Evolutionary conservation across 2,797 vertebrate species (phyloP).

Genomic region (Diplodus sargus): DNA sequence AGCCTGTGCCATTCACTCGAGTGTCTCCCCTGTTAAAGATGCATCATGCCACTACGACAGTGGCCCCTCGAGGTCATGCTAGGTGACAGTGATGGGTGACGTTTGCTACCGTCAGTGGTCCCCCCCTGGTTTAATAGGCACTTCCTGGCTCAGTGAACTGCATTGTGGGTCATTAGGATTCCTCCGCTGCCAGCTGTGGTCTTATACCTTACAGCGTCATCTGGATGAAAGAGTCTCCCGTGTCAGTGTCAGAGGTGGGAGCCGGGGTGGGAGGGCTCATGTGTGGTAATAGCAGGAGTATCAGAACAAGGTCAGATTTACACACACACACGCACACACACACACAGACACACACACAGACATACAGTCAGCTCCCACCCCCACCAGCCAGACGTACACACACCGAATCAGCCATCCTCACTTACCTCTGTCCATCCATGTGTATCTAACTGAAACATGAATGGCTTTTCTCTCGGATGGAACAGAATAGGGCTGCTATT

Average conservation of each 20-base stretch:
- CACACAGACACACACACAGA: neutral
- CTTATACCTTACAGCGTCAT: slow-evolving; percentile 51
- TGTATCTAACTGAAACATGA: slow-evolving; percentile 77
- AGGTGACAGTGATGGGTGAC: slow-evolving; percentile 67
- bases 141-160: slow-evolving; percentile 79
- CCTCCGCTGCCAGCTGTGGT: slow-evolving; percentile 75
- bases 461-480: slow-evolving; percentile 68
- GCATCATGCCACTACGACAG: slow-evolving; percentile 39
- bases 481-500: slow-evolving; percentile 61
- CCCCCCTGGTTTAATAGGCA: slow-evolving; percentile 69
- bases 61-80: slow-evolving; percentile 39
- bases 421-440: slow-evolving; percentile 70
- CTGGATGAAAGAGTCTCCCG: slow-evolving; percentile 45
- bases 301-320: slow-evolving; percentile 48
- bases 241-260: slow-evolving; percentile 24
- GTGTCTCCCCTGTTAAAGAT: slow-evolving; percentile 35
- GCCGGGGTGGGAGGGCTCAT: slow-evolving; percentile 5
- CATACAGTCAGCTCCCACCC: neutral
- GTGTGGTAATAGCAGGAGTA: slow-evolving; percentile 47
- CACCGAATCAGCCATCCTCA: slow-evolving; percentile 57
- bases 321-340: slow-evolving; percentile 8
- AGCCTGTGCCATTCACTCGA: neutral
- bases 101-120: slow-evolving; percentile 46
- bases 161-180: slow-evolving; percentile 77
- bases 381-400: slow-evolving; percentile 40